Evolutionary conservation across 1,140 invertebrate genomes (phyloP).

Genomic region (Lamellibrachia luymesi): DNA sequence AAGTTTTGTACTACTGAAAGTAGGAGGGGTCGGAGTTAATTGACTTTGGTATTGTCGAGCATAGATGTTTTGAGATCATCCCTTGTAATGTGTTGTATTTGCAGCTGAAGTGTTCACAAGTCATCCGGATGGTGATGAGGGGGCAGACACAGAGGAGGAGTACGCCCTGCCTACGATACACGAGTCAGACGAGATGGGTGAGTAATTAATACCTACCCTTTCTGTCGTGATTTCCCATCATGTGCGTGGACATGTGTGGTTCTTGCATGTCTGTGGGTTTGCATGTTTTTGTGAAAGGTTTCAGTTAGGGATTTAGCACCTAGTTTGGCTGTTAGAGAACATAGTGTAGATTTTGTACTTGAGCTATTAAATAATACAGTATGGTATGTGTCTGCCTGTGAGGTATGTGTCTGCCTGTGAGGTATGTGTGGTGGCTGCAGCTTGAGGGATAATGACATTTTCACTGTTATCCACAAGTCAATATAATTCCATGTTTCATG

Average conservation of each 20-base stretch:
- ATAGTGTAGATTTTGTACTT: too few relatives aligned
- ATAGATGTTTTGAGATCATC: background rate
- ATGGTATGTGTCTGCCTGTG: background rate
- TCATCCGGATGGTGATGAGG: slow-evolving; percentile 55
- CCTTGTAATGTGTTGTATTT: background rate
- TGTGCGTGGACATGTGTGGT: background rate
- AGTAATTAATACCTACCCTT: background rate
- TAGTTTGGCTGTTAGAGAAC: too few relatives aligned
- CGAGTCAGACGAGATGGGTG: slow-evolving; percentile 44
- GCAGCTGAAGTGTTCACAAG: slow-evolving; percentile 49
- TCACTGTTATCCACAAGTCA: background rate
- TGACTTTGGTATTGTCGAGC: too few relatives aligned
- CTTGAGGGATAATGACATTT: background rate
- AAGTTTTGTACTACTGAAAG: too few relatives aligned
- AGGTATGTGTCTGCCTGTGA: too few relatives aligned
- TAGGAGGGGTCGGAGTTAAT: too few relatives aligned
- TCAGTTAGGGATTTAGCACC: too few relatives aligned
- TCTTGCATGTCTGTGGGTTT: background rate
- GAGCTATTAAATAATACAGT: background rate
- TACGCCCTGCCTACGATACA: slow-evolving; percentile 40
- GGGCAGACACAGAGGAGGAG: slow-evolving; percentile 38
- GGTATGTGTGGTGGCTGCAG: too few relatives aligned
- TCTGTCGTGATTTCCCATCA: background rate
- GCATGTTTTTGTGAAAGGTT: too few relatives aligned
- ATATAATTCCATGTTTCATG: too few relatives aligned